Evolutionary conservation across 2,888 invertebrate genomes (phyloP), one percentile per base, ranked within the genome.

Genomic region (Drosophila anomalipes): DNA sequence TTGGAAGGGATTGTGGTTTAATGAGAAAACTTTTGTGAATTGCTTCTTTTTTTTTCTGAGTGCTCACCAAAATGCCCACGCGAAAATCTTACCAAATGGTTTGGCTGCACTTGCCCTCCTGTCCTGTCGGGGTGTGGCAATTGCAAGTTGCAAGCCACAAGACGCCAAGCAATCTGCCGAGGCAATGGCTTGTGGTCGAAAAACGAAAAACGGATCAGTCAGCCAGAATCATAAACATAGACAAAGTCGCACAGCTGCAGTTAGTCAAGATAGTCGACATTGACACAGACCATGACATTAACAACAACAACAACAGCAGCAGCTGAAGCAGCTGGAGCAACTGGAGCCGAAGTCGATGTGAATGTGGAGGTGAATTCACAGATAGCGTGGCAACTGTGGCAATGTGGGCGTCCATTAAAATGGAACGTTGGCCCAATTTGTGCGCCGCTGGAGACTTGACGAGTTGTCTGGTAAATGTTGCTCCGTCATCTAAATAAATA

Each of bases 331-430:
- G 61, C 66, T 54, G 60, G 57, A 69, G 52, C 28, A 37, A 65
- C 49, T 53, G 69, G 9, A 49, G 57, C 52, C 28, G 19, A 10
- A 37, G 47, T 49, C 41, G 64, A 26, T 64, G 47, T 26, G 47
- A 22, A 47, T 16, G 47, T 47, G 54, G 28, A 58, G 49, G 47
- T 62, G 53, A 47, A 62, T 33, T 47, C 16, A 19, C 10, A 32
- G 44, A 59, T 58, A 58, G 32, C 41, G 53, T 51, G 41, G 41
- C 19, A 53, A 49, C 44, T 64, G 52, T 32, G 52, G 64, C 77
- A 60, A 79, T 71, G 84, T 83, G 84, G 84, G 86, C 82, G 84
- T 78, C 75, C 75, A 84, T 78, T 86, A 70, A 82, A 84, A 61
- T 74, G 68, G 71, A 77, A 59, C 82, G 82, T 77, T 83, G 83